Evolutionary conservation across 2,797 vertebrate species (phyloP).

Genomic region (Pygocentrus nattereri): DNA sequence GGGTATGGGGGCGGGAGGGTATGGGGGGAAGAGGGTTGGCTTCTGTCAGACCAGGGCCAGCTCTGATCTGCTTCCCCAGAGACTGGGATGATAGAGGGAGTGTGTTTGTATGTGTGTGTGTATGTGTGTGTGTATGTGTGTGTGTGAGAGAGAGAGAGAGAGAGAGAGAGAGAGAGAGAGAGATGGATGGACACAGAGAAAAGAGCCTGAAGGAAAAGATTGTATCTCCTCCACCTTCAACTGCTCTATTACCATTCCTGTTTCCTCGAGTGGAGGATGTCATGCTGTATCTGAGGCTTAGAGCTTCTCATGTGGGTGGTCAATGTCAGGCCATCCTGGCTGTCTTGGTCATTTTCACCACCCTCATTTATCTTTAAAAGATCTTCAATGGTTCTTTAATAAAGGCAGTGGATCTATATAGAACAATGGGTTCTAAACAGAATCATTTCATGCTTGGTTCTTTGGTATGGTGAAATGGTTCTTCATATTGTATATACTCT

Average conservation of each 20-base stretch:
- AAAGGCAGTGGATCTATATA: no score
- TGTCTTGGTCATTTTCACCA: not conserved
- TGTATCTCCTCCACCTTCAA: not conserved
- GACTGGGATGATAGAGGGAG: slow-evolving; percentile 23
- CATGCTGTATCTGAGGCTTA: not conserved
- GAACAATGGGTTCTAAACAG: no score
- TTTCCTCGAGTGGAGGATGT: not conserved
- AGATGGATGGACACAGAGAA: not conserved
- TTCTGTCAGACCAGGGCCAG: slow-evolving; percentile 43
- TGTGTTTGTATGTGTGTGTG: no score
- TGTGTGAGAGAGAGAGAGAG: slow-evolving; percentile 10
- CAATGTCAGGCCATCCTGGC: not conserved
- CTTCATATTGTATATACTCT: no score
- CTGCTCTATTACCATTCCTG: not conserved
- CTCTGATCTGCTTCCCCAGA: slow-evolving; percentile 51
- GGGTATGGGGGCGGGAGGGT: not conserved
- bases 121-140: no score
- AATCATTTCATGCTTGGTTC: no score
- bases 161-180: slow-evolving; percentile 30
- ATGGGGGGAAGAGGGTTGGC: slow-evolving; percentile 30
- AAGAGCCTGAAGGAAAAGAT: not conserved
- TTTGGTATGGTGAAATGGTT: no score
- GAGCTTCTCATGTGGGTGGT: not conserved
- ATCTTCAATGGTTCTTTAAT: no score
- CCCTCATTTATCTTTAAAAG: not conserved